phyloP scores from a whole-genome alignment of 1,140 invertebrate genomes.

The Yoshiicerus persimilis region DNA sequence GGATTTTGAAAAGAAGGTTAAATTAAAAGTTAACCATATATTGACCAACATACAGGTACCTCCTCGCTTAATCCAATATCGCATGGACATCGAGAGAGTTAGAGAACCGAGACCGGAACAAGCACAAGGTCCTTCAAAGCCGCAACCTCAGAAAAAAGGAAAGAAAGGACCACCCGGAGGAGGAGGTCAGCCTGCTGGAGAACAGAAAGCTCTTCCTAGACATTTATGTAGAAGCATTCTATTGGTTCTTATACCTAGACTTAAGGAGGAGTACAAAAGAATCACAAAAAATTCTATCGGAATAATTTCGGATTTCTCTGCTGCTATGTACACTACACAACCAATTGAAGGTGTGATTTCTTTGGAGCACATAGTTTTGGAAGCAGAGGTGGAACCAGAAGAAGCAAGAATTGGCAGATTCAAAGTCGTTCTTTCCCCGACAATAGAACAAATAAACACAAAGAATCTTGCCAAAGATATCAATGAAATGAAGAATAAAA shows the following conservation, averaged over 20 bases:
- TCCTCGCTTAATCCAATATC: not conserved
- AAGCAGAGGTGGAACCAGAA: not conserved
- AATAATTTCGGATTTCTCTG: not conserved
- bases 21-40: constrained; percentile 8
- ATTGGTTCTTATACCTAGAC: not conserved
- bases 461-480: not conserved
- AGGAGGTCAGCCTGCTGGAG: not conserved
- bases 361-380: not conserved
- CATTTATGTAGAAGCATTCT: not conserved
- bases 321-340: not conserved
- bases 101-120: not conserved
- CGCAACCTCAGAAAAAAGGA: not conserved
- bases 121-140: not conserved
- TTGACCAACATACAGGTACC: not conserved
- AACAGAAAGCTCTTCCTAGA: not conserved
- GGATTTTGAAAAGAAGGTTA: not conserved
- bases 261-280: not conserved
- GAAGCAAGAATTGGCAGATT: not conserved
- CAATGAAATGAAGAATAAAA: not conserved
- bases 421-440: not conserved
- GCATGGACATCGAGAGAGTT: not conserved
- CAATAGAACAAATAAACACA: not conserved
- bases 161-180: not conserved
- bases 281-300: not conserved
- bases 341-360: not conserved